Percentiles rank a stretch among this genome's conserved stretches.
phyloP scores from a whole-genome alignment of 2,797 vertebrate species.

The Pantherophis vulpinus region DNA sequence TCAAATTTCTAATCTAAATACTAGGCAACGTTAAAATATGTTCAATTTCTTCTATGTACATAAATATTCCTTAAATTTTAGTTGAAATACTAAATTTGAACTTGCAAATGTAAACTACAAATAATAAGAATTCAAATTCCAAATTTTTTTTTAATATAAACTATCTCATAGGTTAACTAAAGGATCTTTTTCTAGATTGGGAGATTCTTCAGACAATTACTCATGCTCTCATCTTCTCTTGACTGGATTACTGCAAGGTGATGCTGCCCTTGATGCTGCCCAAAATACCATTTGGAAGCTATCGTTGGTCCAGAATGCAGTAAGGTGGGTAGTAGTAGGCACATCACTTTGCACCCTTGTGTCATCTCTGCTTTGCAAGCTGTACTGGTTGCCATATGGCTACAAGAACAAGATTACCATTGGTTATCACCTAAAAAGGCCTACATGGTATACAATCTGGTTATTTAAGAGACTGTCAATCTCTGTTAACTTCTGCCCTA shows the following conservation, averaged over 20 bases:
- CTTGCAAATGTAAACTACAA: neutral
- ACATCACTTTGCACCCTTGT: neutral
- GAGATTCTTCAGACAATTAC: neutral
- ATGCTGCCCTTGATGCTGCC: neutral
- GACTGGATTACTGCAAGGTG: neutral
- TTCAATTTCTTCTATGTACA: neutral
- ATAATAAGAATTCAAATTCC: neutral
- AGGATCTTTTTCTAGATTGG: neutral
- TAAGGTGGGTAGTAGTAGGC: neutral
- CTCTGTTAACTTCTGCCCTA: neutral
- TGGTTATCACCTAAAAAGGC: neutral
- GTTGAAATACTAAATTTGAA: neutral
- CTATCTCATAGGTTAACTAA: neutral
- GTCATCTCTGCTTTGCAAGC: neutral
- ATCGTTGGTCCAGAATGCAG: neutral
- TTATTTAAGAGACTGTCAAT: neutral
- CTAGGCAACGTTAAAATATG: neutral
- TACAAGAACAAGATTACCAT: neutral
- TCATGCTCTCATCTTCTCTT: neutral
- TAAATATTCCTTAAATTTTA: neutral
- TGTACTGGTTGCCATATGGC: neutral
- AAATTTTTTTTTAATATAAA: neutral
- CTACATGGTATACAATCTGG: neutral
- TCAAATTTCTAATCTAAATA: neutral
- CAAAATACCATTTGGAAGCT: neutral